A percentile compares a stretch with the other conserved stretches of the same genome.
These are phyloP conservation scores for Vanacampus margaritifer DNA, from an alignment of 2,113 vertebrate species.

Conservation along the genomic window DNA sequence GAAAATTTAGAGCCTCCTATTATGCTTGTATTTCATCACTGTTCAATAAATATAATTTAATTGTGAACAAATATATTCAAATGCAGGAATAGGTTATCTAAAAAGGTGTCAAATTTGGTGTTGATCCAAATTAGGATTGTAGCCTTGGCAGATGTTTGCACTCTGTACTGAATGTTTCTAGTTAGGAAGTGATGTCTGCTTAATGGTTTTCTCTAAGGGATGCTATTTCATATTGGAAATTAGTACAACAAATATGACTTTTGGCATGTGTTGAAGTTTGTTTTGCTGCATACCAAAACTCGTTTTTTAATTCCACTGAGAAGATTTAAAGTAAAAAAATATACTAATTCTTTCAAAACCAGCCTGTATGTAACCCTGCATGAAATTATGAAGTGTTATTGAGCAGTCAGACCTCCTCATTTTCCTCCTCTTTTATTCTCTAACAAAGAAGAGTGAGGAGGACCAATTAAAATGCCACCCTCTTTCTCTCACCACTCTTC, in stretches of 20 bases:
- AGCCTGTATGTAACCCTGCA: slow-evolving; percentile 11
- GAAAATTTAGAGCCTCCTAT: too few species aligned
- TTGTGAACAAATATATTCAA: too few species aligned
- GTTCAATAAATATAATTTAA: too few species aligned
- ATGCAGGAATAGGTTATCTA: too few species aligned
- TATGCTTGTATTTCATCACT: too few species aligned
- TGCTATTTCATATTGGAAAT: neutral
- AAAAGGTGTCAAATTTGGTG: too few species aligned
- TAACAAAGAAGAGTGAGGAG: slow-evolving; percentile 24
- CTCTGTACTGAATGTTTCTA: too few species aligned
- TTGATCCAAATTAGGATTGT: too few species aligned
- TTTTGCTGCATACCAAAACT: neutral
- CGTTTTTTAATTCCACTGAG: neutral
- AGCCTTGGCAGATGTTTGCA: too few species aligned
- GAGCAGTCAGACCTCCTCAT: neutral
- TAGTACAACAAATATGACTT: neutral
- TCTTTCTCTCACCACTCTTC: slow-evolving; percentile 62
- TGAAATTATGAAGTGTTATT: slow-evolving; percentile 18
- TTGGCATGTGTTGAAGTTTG: neutral
- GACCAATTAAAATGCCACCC: slow-evolving; percentile 71
- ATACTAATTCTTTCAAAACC: neutral
- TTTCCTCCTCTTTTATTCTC: slow-evolving; percentile 35
- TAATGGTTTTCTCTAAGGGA: neutral
- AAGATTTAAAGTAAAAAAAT: neutral
- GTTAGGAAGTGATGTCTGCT: neutral